Evolutionary conservation across 2,797 vertebrate genomes (phyloP), one percentile per base, ranked within the genome.

Genomic region (Halcyon smyrnensis): DNA sequence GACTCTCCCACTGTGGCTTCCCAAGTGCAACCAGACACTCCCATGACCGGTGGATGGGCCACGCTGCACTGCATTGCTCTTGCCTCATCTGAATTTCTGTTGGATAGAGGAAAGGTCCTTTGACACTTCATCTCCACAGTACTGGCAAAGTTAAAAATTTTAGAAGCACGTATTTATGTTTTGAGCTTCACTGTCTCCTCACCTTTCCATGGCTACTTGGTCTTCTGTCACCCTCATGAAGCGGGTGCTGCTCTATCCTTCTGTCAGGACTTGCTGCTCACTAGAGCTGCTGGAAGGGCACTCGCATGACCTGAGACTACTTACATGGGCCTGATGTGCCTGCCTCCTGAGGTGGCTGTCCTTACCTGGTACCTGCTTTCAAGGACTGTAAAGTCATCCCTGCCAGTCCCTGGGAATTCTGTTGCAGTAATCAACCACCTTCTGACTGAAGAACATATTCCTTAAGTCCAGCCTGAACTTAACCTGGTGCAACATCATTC

Each of bases 261-360:
- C 34, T 51, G 16, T 25, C 8, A 78, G 17, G 21, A 9, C 15
- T 24, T 0, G 1, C 56, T 78, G 18, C 32, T 28, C 2, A 2
- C 10, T 20, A 20, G 24, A 54, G 57, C n/a, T 67, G n/a, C 48
- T 63, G 71, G 41, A 28, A 62, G 54, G 36, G 13, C 15, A 3
- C 6, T 25, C 15, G 23, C 9, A 20, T 48, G 39, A 62, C 59
- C 15, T 48, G 15, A 48, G 27, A 43, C 41, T 46, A 18, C 34
- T 57, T 83, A 10, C 48, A 25, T 0, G 1, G 43, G 24, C 25
- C 37, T 36, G 8, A 37, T 17, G 11, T 73, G 60, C 51, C 51
- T 41, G 60, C 45, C 51, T 41, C 41, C 37, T 39, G 25, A 2
- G 1, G 14, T 51, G 30, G 30, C 27, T 46, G 32, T 41, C 62